Base-by-base conservation (phyloP, 2,888 invertebrate species). In the Darwinula stevensoni region DNA sequence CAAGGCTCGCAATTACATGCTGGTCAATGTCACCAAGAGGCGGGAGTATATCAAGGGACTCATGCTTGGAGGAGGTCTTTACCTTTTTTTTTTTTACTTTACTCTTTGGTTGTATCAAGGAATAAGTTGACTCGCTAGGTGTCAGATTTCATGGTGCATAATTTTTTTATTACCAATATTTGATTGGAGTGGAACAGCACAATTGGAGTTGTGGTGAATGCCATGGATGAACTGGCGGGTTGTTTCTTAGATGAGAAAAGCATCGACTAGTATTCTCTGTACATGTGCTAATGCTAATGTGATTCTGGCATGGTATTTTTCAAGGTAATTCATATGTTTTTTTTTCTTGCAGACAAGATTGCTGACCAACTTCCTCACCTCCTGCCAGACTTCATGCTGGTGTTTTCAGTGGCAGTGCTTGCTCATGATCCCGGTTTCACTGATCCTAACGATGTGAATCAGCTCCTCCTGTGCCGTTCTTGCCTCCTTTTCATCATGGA, bases 381-480 rank as follows among this genome's bases (percentile, higher is more conserved):
- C 49, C 58, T 88, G 52, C 91, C 94, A 33, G 94, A 94, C 57
- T 91, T 88, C 51, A 84, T 86, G 70, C 57, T 94, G 46, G 80
- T 86, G 40, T 91, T 88, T 54, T 76, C 84, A n/a, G 72, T 91
- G 41, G 82, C 91, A 31, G 66, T 94, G 32, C 59, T 94, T 36
- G 74, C 88, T n/a, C 86, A 91, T 50, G 76, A 84, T 53, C 74
- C 80, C 4, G 63, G 66, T 41, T 76, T 73, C 48, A 69, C 68
- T 31, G 59, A 64, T 39, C 65, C 70, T 52, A 65, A 71, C 44
- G 73, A 78, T 46, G 59, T 71, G 13, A 54, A 59, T 15, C 74
- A 82, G 44, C 59, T 91, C 34, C 69, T 71, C 53, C 56, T 62
- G 37, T 60, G 82, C 38, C 70, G 35, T n/a, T 27, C 29, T 16